phyloP scores from a whole-genome alignment of 2,888 invertebrate genomes.

The Coenonympha glycerion region DNA sequence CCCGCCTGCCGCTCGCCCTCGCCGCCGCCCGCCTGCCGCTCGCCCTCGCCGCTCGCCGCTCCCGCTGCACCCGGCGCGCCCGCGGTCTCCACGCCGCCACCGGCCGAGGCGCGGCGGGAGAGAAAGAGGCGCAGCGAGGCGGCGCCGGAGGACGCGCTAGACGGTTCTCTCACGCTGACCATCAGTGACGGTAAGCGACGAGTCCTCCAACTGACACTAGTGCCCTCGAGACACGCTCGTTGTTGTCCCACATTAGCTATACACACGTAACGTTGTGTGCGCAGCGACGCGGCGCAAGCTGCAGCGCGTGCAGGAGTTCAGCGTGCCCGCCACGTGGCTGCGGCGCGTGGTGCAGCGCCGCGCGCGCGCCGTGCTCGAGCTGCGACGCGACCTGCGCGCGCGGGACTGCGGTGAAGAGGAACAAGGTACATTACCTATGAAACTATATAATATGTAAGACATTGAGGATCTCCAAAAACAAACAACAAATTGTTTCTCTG shows the following conservation, averaged over 20 bases:
- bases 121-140: slow-evolving; percentile 40
- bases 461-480: too few relatives aligned
- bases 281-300: slow-evolving; percentile 34
- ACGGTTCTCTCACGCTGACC: slow-evolving; percentile 31
- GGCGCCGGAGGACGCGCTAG: slow-evolving; percentile 30
- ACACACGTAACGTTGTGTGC: too few relatives aligned
- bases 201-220: too few relatives aligned
- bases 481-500: too few relatives aligned
- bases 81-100: slow-evolving; percentile 22
- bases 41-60: slow-evolving; percentile 33
- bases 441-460: too few relatives aligned
- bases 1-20: slow-evolving; percentile 20
- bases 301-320: slow-evolving; percentile 35
- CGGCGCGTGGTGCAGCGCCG: slow-evolving; percentile 35
- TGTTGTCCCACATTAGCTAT: too few relatives aligned
- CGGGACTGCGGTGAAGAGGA: not conserved
- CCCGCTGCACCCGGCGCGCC: slow-evolving; percentile 18
- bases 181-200: slow-evolving; percentile 37
- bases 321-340: slow-evolving; percentile 36
- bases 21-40: slow-evolving; percentile 22
- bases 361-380: slow-evolving; percentile 31
- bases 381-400: slow-evolving; percentile 27
- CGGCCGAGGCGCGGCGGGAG: slow-evolving; percentile 20
- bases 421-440: not conserved
- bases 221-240: too few relatives aligned